phyloP scores from a whole-genome alignment of 1,140 invertebrate genomes.

The Aricia agestis region DNA sequence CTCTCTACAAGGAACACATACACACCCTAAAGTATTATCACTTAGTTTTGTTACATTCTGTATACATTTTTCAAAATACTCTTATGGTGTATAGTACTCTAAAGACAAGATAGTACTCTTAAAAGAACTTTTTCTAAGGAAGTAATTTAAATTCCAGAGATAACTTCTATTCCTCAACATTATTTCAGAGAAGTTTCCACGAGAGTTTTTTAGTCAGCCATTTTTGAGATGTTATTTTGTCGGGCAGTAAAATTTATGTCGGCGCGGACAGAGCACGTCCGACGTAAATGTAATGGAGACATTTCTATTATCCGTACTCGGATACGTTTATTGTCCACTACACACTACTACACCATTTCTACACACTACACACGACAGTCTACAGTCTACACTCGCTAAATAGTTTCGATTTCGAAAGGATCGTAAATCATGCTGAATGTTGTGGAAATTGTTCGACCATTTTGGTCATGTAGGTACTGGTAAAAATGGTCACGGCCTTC shows the following conservation, averaged over 20 bases:
- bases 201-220: not conserved
- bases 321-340: not conserved
- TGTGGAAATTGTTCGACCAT: too few relatives aligned
- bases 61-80: too few relatives aligned
- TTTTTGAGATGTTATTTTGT: not conserved
- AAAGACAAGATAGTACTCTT: too few relatives aligned
- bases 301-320: conserved; percentile 3
- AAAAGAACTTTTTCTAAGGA: too few relatives aligned
- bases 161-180: not conserved
- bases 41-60: too few relatives aligned
- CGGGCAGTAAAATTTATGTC: not conserved
- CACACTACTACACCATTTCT: not conserved
- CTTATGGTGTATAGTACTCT: too few relatives aligned
- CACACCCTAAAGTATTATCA: too few relatives aligned
- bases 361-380: too few relatives aligned
- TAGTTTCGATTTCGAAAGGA: not conserved
- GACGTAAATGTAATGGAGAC: conserved; percentile 2
- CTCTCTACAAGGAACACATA: too few relatives aligned
- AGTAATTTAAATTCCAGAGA: too few relatives aligned
- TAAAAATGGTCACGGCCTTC: not conserved
- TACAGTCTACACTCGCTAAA: not conserved
- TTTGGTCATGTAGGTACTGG: too few relatives aligned
- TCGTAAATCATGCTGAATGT: not conserved
- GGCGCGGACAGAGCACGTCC: not conserved
- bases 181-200: not conserved